Conservation (phyloP, 2,113 vertebrate genomes). For the Lagopus muta region DNA sequence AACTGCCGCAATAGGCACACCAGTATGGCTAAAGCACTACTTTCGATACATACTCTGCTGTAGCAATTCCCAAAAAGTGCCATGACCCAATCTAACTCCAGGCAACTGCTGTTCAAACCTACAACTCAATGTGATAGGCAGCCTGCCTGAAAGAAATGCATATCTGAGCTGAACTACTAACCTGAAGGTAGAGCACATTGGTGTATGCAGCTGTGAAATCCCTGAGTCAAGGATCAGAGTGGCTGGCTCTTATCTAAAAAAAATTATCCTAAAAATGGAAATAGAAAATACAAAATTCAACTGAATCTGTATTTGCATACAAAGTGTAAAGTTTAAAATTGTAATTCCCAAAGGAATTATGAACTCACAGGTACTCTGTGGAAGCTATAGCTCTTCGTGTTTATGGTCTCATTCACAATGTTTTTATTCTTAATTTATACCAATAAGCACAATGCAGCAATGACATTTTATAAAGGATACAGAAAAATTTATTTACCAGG, state of each 20-base stretch:
- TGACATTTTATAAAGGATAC: neutral
- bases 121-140: accelerated
- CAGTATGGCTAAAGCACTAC: neutral
- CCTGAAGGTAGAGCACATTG: neutral
- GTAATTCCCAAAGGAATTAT: neutral
- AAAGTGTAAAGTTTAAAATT: neutral
- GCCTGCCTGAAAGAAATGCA: neutral
- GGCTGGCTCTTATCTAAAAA: neutral
- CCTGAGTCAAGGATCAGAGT: neutral
- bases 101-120: neutral
- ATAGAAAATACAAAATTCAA: neutral
- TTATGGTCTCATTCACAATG: neutral
- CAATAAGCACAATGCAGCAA: neutral
- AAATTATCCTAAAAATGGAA: neutral
- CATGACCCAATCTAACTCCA: neutral
- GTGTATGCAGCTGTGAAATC: neutral
- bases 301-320: neutral
- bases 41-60: neutral
- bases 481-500: neutral
- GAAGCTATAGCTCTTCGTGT: neutral
- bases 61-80: neutral
- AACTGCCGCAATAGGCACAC: neutral
- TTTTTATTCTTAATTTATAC: conserved; percentile 3
- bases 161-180: neutral
- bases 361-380: accelerated